Evolutionary conservation across 2,797 vertebrate species (phyloP).

Genomic region (Onychomys arenicola): DNA sequence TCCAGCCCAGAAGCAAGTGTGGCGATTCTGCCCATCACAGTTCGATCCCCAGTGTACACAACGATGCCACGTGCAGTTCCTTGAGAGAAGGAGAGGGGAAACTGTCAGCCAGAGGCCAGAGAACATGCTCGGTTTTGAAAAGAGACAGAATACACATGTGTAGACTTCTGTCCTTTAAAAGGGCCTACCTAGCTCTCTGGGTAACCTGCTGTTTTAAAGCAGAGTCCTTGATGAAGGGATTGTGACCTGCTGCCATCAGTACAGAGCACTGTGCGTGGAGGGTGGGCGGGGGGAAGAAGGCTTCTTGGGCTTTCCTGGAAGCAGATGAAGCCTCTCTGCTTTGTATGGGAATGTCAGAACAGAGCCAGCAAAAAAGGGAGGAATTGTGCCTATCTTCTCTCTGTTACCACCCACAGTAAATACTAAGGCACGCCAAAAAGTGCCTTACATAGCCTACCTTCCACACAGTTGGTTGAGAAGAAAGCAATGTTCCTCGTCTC

Average conservation of each 20-base stretch:
- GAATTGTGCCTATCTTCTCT: rapidly evolving
- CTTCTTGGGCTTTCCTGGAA: not conserved
- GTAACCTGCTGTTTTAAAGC: not conserved
- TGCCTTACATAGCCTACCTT: constrained; percentile 88
- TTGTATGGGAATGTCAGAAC: not conserved
- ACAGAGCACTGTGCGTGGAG: not conserved
- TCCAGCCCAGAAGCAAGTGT: constrained; percentile 96
- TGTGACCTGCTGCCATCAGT: not conserved
- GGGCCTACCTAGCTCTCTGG: not conserved
- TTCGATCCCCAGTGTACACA: constrained; percentile 96
- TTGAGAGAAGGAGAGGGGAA: constrained; percentile 67
- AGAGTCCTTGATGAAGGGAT: not conserved
- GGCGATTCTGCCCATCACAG: constrained; percentile 98
- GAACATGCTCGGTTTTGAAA: not conserved
- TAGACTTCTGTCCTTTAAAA: not conserved
- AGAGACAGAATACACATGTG: not conserved
- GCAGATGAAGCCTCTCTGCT: not conserved
- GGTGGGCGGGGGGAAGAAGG: too few species aligned
- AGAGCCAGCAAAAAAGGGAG: not conserved
- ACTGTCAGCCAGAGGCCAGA: not conserved
- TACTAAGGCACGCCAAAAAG: rapidly evolving
- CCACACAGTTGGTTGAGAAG: constrained; percentile 98
- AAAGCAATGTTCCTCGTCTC: constrained; percentile 99
- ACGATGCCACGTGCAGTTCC: constrained; percentile 97
- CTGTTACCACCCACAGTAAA: not conserved